Evolutionary conservation across 2,113 vertebrate genomes (phyloP).

Genomic region (Sinosuthora webbiana): DNA sequence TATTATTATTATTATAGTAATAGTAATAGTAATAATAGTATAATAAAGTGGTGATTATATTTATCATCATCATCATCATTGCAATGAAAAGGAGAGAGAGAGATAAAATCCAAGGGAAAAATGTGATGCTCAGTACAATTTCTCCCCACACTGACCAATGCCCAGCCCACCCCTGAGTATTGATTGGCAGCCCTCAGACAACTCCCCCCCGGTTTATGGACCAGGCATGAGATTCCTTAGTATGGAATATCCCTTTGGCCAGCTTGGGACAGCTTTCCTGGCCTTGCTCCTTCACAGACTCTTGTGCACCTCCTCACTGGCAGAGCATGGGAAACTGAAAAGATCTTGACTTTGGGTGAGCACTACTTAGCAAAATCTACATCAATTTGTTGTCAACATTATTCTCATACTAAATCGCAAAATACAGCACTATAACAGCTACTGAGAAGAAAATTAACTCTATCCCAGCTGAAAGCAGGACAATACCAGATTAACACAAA

Average conservation of each 20-base stretch:
- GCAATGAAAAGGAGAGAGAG: not conserved
- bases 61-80: not conserved
- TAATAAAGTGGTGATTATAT: not conserved
- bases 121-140: not conserved
- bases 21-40: not conserved
- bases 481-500: not conserved
- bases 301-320: not conserved
- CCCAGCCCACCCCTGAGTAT: not conserved
- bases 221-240: not conserved
- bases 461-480: not conserved
- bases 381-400: not conserved
- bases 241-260: not conserved
- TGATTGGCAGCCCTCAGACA: not conserved
- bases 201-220: not conserved
- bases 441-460: not conserved
- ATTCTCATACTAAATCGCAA: not conserved
- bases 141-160: not conserved
- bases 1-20: too few species aligned
- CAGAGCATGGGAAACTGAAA: not conserved
- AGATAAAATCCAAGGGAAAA: not conserved
- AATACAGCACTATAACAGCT: not conserved
- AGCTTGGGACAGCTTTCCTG: not conserved
- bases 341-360: fast-evolving
- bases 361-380: not conserved
- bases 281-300: not conserved